phyloP scores from a whole-genome alignment of 2,888 invertebrate genomes.

The Spilosoma lubricipeda region DNA sequence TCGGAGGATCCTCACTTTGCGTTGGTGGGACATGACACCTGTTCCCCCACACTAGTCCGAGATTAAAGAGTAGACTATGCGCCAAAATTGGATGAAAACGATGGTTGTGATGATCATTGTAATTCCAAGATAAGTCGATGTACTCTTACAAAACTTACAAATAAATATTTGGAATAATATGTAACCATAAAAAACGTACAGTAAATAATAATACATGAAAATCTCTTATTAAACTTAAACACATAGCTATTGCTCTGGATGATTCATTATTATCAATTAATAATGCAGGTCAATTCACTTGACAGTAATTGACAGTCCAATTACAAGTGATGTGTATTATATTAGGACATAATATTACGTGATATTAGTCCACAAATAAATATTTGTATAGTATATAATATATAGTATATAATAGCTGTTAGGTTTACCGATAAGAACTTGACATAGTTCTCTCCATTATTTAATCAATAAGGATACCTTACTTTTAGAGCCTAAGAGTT shows the following conservation, averaged over 20 bases:
- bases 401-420: not conserved
- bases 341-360: not conserved
- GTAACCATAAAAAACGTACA: not conserved
- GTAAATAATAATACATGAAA: not conserved
- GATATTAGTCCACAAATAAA: not conserved
- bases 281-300: constrained; percentile 3
- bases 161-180: not conserved
- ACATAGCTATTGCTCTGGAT: not conserved
- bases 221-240: not conserved
- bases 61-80: not conserved
- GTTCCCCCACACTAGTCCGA: too few species aligned
- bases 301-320: constrained; percentile 3
- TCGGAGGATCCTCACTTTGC: too few species aligned
- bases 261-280: not conserved
- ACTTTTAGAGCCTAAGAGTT: too few species aligned
- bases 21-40: too few species aligned
- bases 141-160: not conserved
- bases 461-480: too few species aligned
- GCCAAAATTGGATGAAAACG: too few species aligned
- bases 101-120: not conserved
- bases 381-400: not conserved
- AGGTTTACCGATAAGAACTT: too few species aligned
- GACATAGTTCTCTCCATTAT: too few species aligned
- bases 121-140: not conserved
- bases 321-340: not conserved